Percentiles rank a stretch among this genome's conserved stretches.
These are phyloP conservation scores for Aphidoletes aphidimyza DNA, from an alignment of 2,888 invertebrate species.

Conservation along the genomic window DNA sequence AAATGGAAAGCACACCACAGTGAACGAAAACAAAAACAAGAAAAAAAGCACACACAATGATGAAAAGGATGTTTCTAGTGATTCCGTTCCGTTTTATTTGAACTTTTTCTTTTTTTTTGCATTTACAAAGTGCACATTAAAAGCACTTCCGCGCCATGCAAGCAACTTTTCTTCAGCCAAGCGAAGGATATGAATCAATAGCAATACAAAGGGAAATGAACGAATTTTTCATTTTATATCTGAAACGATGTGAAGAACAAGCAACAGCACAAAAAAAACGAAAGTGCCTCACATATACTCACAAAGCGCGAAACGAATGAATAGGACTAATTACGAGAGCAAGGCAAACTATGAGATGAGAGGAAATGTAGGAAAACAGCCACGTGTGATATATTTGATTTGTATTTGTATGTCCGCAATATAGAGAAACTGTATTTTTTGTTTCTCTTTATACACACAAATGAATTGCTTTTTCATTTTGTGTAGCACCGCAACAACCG, in stretches of 20 bases:
- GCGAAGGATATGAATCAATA: neutral
- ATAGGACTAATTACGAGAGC: neutral
- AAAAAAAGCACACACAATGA: neutral
- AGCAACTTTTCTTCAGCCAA: neutral
- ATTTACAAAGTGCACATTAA: neutral
- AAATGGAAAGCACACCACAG: no score
- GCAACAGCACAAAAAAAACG: neutral
- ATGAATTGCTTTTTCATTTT: no score
- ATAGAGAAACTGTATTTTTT: neutral
- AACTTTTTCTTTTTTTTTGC: neutral
- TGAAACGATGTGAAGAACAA: neutral
- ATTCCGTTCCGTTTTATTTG: neutral
- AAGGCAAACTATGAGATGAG: slow-evolving; percentile 39
- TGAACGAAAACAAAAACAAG: neutral
- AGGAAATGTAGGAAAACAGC: neutral
- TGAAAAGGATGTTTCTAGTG: neutral
- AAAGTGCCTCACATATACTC: neutral
- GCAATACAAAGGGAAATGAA: neutral
- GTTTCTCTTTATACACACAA: neutral
- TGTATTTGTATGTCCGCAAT: slow-evolving; percentile 45
- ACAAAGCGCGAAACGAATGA: neutral
- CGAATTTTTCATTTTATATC: slow-evolving; percentile 8
- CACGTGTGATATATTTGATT: slow-evolving; percentile 36
- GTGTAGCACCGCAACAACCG: neutral
- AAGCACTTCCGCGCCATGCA: neutral